phyloP scores from a whole-genome alignment of 2,888 invertebrate species.

The Trileptium ribeirensis region DNA sequence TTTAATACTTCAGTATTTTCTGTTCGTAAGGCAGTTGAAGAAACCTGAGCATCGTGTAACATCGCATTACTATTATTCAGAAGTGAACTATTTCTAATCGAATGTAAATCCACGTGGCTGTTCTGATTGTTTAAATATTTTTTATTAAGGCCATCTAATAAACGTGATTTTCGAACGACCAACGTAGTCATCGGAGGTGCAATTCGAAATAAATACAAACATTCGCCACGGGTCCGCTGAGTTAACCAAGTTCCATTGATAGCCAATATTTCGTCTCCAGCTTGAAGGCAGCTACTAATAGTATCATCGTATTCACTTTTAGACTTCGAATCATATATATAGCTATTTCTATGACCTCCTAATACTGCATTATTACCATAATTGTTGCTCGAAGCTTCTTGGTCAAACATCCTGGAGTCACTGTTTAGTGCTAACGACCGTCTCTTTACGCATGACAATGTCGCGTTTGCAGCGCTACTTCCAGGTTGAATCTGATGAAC shows the following conservation, averaged over 20 bases:
- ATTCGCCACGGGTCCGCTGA: neutral
- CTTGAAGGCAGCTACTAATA: neutral
- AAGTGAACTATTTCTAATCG: too few relatives aligned
- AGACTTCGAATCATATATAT: too few relatives aligned
- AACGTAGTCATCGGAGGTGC: neutral
- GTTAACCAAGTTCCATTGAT: neutral
- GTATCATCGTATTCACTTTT: neutral
- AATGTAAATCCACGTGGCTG: too few relatives aligned
- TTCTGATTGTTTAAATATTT: too few relatives aligned
- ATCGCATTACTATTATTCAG: too few relatives aligned
- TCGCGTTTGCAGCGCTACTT: neutral
- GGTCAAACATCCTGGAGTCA: neutral
- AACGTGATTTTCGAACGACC: neutral
- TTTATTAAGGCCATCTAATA: neutral
- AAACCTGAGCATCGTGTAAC: too few relatives aligned
- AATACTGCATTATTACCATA: too few relatives aligned
- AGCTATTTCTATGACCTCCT: too few relatives aligned
- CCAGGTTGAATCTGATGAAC: neutral
- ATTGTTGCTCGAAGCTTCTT: neutral
- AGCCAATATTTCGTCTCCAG: constrained; percentile 9
- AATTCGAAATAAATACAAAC: constrained; percentile 15
- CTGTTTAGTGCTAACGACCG: neutral
- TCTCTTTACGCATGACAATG: too few relatives aligned
- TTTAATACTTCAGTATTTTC: too few relatives aligned
- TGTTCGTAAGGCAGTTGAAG: too few relatives aligned